Percentiles rank a stretch among this genome's conserved stretches.
Evolutionary conservation across 2,888 invertebrate species (phyloP).

Genomic region (Synergus umbraculus): DNA sequence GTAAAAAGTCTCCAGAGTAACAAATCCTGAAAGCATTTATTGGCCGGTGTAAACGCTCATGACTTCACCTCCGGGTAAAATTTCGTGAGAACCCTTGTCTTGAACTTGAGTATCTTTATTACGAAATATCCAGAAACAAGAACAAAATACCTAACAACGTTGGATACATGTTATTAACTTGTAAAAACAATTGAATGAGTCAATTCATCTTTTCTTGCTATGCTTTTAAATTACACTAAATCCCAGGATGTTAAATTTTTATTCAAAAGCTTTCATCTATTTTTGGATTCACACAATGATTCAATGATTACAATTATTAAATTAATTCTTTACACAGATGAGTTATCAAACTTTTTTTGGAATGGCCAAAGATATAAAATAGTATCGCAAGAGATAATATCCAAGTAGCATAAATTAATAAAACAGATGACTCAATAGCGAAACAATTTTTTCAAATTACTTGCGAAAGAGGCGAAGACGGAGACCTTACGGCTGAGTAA

Average conservation of each 20-base stretch:
- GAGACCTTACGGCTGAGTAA: conserved; percentile 29
- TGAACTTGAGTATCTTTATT: conserved; percentile 5
- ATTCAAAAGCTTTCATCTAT: too few species aligned
- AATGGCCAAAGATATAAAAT: background rate
- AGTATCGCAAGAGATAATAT: background rate
- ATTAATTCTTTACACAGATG: too few species aligned
- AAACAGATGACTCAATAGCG: background rate
- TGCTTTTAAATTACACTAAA: background rate
- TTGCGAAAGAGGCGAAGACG: background rate
- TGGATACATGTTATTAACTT: background rate
- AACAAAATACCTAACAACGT: background rate
- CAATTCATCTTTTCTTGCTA: background rate
- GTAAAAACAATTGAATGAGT: background rate
- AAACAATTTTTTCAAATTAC: background rate
- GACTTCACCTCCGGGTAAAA: conserved; percentile 34
- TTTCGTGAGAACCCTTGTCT: conserved; percentile 31
- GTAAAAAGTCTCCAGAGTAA: conserved; percentile 36
- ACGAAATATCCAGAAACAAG: background rate
- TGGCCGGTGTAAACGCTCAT: conserved; percentile 19
- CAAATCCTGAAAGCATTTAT: conserved; percentile 40
- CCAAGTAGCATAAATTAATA: background rate
- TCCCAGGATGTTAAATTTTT: too few species aligned
- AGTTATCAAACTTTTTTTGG: too few species aligned
- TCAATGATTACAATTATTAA: too few species aligned
- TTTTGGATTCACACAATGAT: too few species aligned